These are phyloP conservation scores for Triplophysa yarkandensis DNA, from an alignment of 2,797 vertebrate genomes.

Conservation along the genomic window DNA sequence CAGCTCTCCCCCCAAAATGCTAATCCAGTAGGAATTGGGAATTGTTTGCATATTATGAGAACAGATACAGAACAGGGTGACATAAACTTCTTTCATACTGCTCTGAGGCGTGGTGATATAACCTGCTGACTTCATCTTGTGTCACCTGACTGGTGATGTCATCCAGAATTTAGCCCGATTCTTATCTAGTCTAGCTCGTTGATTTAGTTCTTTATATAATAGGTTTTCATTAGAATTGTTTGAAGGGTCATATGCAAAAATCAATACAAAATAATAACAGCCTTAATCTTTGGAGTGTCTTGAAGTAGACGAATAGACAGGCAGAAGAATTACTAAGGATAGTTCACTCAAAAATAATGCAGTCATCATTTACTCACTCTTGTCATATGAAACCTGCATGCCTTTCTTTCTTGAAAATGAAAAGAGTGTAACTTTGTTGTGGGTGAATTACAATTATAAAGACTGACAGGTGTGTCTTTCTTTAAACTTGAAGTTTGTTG, in stretches of 20 bases:
- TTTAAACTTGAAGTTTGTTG: constrained; percentile 16
- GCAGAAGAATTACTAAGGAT: too few relatives aligned
- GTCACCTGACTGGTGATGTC: constrained; percentile 14
- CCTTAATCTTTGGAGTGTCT: too few relatives aligned
- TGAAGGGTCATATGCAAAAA: too few relatives aligned
- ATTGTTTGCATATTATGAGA: background rate
- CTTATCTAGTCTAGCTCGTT: background rate
- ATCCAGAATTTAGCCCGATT: constrained; percentile 7
- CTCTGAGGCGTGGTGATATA: background rate
- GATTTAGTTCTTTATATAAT: background rate
- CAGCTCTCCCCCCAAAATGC: constrained; percentile 14
- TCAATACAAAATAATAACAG: too few relatives aligned
- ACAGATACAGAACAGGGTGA: background rate
- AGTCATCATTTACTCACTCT: too few relatives aligned
- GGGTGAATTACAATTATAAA: too few relatives aligned
- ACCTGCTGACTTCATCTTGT: constrained; percentile 5
- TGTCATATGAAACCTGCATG: too few relatives aligned
- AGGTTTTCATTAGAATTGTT: background rate
- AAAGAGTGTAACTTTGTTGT: background rate
- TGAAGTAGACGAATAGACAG: too few relatives aligned
- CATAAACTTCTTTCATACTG: constrained; percentile 11
- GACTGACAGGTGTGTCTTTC: background rate
- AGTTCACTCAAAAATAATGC: too few relatives aligned
- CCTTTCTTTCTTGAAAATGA: too few relatives aligned
- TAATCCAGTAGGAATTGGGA: background rate